A percentile compares a stretch with the other conserved stretches of the same genome.
These are phyloP conservation scores for Elephas maximus DNA, from an alignment of 2,113 vertebrate species.

Conservation along the genomic window DNA sequence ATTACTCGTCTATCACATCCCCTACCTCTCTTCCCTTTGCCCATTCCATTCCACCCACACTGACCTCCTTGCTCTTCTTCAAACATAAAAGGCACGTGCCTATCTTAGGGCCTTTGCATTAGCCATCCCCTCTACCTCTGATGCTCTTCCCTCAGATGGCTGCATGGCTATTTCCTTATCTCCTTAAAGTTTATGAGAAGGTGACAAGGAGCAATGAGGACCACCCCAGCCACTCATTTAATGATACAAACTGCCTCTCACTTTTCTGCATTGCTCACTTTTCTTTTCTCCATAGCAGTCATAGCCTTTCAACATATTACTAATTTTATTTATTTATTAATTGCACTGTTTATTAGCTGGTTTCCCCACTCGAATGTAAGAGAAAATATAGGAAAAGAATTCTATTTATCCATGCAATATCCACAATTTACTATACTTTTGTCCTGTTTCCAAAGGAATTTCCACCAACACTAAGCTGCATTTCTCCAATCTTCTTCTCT, in stretches of 20 bases:
- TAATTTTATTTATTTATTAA: not conserved
- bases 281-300: slow-evolving; percentile 12
- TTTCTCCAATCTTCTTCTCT: slow-evolving; percentile 99
- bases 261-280: not conserved
- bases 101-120: not conserved
- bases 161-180: not conserved
- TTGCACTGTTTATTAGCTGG: not conserved
- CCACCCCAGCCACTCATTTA: not conserved
- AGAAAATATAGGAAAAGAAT: not conserved
- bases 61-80: not conserved
- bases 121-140: not conserved
- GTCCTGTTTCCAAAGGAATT: slow-evolving; percentile 98
- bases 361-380: slow-evolving; percentile 21
- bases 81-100: not conserved
- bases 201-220: not conserved
- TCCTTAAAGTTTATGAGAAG: not conserved
- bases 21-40: not conserved
- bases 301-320: not conserved
- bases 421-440: slow-evolving; percentile 91
- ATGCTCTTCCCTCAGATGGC: not conserved
- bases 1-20: not conserved
- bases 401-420: slow-evolving; percentile 25
- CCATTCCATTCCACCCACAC: not conserved
- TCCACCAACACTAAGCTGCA: slow-evolving; percentile 98
- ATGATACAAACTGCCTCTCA: not conserved